Percentiles rank a stretch among this genome's conserved stretches.
Evolutionary conservation across 2,888 invertebrate species (phyloP).

Genomic region (Patella depressa): DNA sequence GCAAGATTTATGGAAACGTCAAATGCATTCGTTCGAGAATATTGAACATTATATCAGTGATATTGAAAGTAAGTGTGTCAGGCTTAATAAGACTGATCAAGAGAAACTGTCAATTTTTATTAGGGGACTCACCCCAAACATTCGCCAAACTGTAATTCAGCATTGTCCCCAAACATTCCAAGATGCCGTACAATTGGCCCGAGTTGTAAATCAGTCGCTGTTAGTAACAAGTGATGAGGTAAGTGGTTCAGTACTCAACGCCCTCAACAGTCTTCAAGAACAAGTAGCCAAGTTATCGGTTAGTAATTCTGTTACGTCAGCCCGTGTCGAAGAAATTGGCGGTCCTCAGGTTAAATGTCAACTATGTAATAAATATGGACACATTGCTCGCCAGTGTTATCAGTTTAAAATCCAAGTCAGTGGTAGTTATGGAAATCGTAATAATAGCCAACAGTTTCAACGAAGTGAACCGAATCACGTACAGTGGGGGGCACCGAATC

Average conservation of each 20-base stretch:
- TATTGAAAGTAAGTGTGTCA: constrained; percentile 7
- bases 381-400: not conserved
- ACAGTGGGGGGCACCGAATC: too few species aligned
- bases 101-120: not conserved
- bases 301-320: too few species aligned
- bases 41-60: constrained; percentile 12
- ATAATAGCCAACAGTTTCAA: too few species aligned
- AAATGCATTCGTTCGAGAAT: not conserved
- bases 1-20: not conserved
- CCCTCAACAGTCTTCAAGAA: not conserved
- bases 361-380: not conserved
- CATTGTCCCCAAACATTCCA: not conserved
- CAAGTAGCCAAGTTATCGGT: not conserved
- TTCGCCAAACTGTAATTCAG: constrained; percentile 11
- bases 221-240: not conserved
- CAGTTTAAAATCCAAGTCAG: not conserved
- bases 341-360: not conserved
- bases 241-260: too few species aligned
- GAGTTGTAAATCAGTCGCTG: not conserved
- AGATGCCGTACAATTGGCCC: not conserved
- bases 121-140: not conserved
- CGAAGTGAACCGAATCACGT: too few species aligned
- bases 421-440: not conserved
- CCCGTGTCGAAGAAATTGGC: too few species aligned
- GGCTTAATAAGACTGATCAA: not conserved